Conservation (phyloP, 2,113 vertebrate genomes). For the Passer domesticus region DNA sequence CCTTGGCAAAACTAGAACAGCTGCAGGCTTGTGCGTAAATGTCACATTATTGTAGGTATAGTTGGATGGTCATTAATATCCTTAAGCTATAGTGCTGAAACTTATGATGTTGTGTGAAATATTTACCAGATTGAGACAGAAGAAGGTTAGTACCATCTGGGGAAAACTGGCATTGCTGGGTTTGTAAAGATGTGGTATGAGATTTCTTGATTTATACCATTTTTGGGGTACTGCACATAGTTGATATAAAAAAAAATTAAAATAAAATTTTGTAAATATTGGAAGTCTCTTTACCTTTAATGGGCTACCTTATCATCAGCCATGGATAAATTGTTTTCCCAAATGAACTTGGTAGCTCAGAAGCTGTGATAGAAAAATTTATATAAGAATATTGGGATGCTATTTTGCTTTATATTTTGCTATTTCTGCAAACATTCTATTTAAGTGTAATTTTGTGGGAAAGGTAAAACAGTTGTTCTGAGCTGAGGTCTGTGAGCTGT, state of each 20-base stretch:
- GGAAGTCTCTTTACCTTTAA: not conserved
- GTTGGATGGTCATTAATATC: not conserved
- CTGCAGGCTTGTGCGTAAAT: not conserved
- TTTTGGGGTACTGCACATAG: not conserved
- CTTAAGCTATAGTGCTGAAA: not conserved
- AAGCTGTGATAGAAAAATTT: not conserved
- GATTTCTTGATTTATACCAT: not conserved
- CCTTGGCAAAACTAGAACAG: not conserved
- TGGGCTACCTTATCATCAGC: not conserved
- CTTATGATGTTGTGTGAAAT: not conserved
- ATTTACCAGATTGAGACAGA: not conserved
- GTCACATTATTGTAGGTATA: not conserved
- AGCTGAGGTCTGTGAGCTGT: not conserved
- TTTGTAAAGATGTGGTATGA: not conserved
- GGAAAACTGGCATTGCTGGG: not conserved
- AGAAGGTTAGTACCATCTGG: not conserved
- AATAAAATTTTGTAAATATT: not conserved
- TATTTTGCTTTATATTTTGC: not conserved
- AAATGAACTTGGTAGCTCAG: not conserved
- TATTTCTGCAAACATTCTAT: rapidly evolving
- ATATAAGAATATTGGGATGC: not conserved
- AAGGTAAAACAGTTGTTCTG: not conserved
- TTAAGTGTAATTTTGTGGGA: not conserved
- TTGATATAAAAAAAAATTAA: not conserved
- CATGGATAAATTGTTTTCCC: not conserved